These are phyloP conservation scores for Eristalinus aeneus DNA, from an alignment of 2,888 invertebrate species.

Conservation along the genomic window DNA sequence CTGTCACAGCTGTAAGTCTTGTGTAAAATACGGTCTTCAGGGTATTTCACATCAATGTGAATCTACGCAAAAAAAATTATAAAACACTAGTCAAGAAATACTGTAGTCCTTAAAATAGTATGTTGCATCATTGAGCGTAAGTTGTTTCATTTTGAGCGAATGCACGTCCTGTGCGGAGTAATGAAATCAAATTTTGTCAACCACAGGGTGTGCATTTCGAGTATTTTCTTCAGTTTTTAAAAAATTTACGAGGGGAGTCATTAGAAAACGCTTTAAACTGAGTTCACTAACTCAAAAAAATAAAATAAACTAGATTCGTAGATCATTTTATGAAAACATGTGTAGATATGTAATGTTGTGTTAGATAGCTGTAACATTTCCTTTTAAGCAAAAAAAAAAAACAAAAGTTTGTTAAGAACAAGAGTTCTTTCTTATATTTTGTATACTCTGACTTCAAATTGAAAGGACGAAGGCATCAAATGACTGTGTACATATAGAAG, in stretches of 20 bases:
- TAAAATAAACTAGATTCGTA: background rate
- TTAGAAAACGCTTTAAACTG: conserved; percentile 11
- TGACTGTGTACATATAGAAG: background rate
- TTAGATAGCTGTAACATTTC: background rate
- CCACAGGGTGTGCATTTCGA: background rate
- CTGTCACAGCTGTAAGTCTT: background rate
- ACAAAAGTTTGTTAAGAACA: background rate
- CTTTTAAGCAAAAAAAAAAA: background rate
- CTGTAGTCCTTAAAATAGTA: background rate
- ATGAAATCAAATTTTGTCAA: background rate
- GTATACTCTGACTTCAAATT: background rate
- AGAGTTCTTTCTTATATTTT: conserved; percentile 4
- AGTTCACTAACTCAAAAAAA: background rate
- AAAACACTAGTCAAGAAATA: background rate
- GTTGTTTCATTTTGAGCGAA: background rate
- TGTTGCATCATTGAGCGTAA: background rate
- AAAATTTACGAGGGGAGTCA: background rate
- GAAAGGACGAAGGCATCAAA: background rate
- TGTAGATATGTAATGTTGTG: background rate
- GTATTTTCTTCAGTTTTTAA: background rate
- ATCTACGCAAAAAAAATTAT: background rate
- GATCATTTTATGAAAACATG: background rate
- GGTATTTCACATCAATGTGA: background rate
- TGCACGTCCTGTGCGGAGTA: background rate
- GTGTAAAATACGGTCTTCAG: background rate